Evolutionary conservation across 2,113 vertebrate species (phyloP).

Genomic region (Lichenostomus cassidix): DNA sequence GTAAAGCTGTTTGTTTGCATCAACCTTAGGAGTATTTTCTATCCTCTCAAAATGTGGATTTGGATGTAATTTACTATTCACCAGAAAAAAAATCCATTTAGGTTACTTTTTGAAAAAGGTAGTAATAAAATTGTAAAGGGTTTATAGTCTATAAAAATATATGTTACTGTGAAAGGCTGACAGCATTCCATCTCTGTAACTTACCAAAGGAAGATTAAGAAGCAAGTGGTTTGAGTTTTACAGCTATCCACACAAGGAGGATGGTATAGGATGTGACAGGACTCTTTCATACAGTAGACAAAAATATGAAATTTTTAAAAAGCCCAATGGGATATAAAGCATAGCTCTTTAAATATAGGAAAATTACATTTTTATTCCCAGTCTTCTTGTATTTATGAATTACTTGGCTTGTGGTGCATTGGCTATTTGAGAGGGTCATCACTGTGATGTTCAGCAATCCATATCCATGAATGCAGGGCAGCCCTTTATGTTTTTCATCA

Average conservation of each 20-base stretch:
- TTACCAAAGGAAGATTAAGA: not conserved
- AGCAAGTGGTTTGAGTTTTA: not conserved
- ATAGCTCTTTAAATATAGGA: not conserved
- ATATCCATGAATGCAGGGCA: not conserved
- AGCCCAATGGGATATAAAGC: not conserved
- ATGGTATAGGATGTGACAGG: not conserved
- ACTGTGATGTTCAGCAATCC: not conserved
- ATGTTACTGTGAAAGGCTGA: not conserved
- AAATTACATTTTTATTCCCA: not conserved
- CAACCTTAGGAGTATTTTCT: not conserved
- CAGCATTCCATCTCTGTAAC: not conserved
- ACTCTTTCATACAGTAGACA: not conserved
- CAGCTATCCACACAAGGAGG: not conserved
- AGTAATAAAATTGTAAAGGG: not conserved
- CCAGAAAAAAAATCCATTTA: not conserved
- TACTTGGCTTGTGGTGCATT: not conserved
- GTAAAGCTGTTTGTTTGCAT: not conserved
- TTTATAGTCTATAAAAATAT: not conserved
- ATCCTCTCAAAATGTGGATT: not conserved
- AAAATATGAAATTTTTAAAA: not conserved
- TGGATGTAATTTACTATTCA: not conserved
- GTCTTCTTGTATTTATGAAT: not conserved
- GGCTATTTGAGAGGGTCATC: not conserved
- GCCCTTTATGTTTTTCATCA: not conserved
- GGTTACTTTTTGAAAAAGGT: not conserved